Percentiles rank a stretch among this genome's conserved stretches.
Conservation (phyloP, 2,888 invertebrate species). For the Incurvaria masculella region DNA sequence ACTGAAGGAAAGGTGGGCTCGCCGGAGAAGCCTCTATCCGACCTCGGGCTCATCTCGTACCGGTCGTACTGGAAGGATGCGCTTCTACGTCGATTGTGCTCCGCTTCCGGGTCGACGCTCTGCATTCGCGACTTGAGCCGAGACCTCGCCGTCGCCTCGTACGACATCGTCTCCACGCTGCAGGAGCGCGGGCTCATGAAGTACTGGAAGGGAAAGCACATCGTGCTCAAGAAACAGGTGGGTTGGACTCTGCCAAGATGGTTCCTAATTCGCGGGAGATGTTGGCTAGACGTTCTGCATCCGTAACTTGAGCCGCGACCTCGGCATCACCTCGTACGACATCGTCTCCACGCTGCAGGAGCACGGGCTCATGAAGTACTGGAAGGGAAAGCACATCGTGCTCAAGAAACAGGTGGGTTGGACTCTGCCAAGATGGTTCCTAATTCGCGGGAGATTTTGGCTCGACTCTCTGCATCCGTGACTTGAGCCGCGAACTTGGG, state of each 20-base stretch:
- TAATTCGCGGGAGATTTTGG: too few species aligned
- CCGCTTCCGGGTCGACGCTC: constrained; percentile 82
- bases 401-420: constrained; percentile 80
- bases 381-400: constrained; percentile 98
- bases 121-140: constrained; percentile 85
- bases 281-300: constrained; percentile 89
- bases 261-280: too few species aligned
- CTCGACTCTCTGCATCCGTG: constrained; percentile 87
- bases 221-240: constrained; percentile 91
- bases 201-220: constrained; percentile 98
- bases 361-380: constrained; percentile 97
- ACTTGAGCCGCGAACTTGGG: constrained; percentile 86
- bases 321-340: constrained; percentile 95
- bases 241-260: constrained; percentile 20
- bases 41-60: constrained; percentile 95
- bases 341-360: constrained; percentile 97
- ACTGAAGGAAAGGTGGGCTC: constrained; percentile 98
- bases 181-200: constrained; percentile 97
- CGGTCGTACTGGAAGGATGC: constrained; percentile 99
- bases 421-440: too few species aligned
- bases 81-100: constrained; percentile 85
- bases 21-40: constrained; percentile 97
- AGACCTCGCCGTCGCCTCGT: constrained; percentile 94
- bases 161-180: constrained; percentile 96
- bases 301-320: constrained; percentile 82